Base-by-base conservation (phyloP, 2,888 invertebrate species). In the Notodonta ziczac region DNA sequence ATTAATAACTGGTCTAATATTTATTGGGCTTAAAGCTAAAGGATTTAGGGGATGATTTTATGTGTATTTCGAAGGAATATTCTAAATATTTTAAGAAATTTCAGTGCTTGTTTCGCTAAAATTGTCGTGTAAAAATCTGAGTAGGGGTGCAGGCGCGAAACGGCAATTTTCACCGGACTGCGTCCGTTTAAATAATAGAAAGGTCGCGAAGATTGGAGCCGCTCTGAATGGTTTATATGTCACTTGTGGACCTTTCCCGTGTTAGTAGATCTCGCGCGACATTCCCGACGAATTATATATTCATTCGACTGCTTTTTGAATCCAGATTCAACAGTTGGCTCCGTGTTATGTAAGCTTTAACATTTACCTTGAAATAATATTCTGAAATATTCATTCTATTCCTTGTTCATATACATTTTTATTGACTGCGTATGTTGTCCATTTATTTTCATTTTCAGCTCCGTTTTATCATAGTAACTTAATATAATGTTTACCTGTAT, bases 161-260 rank as follows among this genome's bases (percentile, higher is more conserved):
- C 72, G 77, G 86, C 92, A 91, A 91, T 93, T 84, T 88, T 80
- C 84, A 65, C 80, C 79, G 87, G 86, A 83, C 85, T 85, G 84
- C 83, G 87, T 87, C 85, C 83, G 86, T 80, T 88, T 93, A 91
- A 93, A 93, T 93, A 93, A 93, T 93, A 90, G 85, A 93, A 85
- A 87, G 83, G 90, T 84, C 88, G 87, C 88, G 88, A 85, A 91
- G 93, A 93, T 92, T 93, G 93, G 90, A 89, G 86, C 81, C 86
- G 75, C 83, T 84, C 82, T 80, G 91, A 91, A 91, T 93, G 91
- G 92, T 93, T 93, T 93, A 93, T 93, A 90, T 85, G 91, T 89
- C 91, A 87, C 91, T 86, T 78, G 90, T 87, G 91, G 85, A 91
- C 91, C 89, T 90, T 89, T 87, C 83, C 78, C 80, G 83, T 80